Evolutionary conservation across 2,888 invertebrate species (phyloP).

Genomic region (Leucophenga montana): DNA sequence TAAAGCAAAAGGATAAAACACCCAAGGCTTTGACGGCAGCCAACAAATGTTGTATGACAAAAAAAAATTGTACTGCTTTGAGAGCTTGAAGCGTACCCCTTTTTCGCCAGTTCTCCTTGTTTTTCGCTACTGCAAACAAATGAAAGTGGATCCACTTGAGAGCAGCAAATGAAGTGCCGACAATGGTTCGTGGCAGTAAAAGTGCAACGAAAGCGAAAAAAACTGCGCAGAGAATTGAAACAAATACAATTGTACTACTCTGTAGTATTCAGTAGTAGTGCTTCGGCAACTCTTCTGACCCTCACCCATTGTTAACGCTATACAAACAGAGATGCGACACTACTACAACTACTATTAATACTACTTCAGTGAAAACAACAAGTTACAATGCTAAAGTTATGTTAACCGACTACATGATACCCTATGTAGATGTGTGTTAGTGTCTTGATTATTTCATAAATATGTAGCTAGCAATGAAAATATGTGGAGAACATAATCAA

Average conservation of each 20-base stretch:
- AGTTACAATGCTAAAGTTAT: no score
- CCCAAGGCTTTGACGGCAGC: conserved; percentile 24
- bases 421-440: no score
- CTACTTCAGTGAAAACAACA: background rate
- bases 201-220: conserved; percentile 67
- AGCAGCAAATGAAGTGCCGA: conserved; percentile 66
- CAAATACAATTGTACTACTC: conserved; percentile 48
- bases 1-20: conserved; percentile 36
- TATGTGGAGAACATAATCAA: no score
- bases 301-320: background rate
- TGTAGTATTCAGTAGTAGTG: background rate
- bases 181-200: conserved; percentile 56
- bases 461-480: no score
- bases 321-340: conserved; percentile 17
- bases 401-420: no score
- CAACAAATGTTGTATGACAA: conserved; percentile 13
- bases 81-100: background rate
- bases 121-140: conserved; percentile 58
- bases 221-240: conserved; percentile 52
- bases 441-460: no score
- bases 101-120: conserved; percentile 17
- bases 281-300: background rate
- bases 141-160: conserved; percentile 70
- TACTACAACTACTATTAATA: conserved; percentile 15
- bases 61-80: conserved; percentile 34